A percentile compares a stretch with the other conserved stretches of the same genome.
Conservation (phyloP, 1,140 invertebrate species). For the Drosophila ambigua region DNA sequence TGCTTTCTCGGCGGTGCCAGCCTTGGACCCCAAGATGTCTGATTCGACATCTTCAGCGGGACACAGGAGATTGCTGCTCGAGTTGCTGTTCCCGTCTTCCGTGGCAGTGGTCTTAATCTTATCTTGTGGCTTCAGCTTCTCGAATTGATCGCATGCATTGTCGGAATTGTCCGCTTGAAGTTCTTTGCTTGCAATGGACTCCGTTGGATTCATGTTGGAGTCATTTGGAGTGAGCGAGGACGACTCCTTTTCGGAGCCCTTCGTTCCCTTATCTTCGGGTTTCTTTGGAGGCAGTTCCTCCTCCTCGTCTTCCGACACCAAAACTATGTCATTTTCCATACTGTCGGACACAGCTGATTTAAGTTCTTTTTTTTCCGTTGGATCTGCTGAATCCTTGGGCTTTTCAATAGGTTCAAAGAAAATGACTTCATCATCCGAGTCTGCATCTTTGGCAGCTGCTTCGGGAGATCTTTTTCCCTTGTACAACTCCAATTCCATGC, state of each 20-base stretch:
- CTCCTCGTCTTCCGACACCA: conserved; percentile 68
- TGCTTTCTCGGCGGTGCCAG: conserved; percentile 52
- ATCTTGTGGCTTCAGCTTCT: conserved; percentile 31
- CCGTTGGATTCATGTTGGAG: conserved; percentile 19
- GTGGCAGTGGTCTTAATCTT: conserved; percentile 29
- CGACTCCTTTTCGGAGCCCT: conserved; percentile 1
- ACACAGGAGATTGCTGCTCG: conserved; percentile 71
- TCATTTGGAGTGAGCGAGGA: conserved; percentile 4
- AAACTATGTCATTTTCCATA: conserved; percentile 56
- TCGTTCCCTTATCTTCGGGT: neutral
- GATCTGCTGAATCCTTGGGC: conserved; percentile 8
- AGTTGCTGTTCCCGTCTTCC: conserved; percentile 59
- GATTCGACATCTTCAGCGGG: conserved; percentile 27
- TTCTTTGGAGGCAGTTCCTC: conserved; percentile 28
- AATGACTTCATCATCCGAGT: conserved; percentile 73
- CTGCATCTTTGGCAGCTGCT: conserved; percentile 36
- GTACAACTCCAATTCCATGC: no score
- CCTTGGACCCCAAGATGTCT: conserved; percentile 53
- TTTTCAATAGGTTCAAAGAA: conserved; percentile 66
- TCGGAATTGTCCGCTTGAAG: conserved; percentile 71
- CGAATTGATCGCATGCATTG: conserved; percentile 79
- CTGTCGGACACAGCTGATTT: neutral
- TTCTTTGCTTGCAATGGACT: conserved; percentile 34
- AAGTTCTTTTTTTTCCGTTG: neutral
- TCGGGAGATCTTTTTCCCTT: neutral